These are phyloP conservation scores for Tribolium madens DNA, from an alignment of 1,140 invertebrate genomes.

Conservation along the genomic window DNA sequence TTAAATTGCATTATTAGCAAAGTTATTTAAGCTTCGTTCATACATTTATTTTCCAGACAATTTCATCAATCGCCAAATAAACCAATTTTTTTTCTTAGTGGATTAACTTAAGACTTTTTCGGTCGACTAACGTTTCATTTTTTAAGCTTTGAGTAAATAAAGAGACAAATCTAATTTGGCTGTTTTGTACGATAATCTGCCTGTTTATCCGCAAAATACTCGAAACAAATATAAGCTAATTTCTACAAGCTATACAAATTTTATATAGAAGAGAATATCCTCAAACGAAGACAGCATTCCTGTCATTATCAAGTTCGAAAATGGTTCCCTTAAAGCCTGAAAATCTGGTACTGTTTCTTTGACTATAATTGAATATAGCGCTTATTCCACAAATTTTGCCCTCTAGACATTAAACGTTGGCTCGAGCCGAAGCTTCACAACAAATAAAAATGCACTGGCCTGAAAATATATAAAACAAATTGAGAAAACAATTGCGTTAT, in stretches of 20 bases:
- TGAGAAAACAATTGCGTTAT: neutral
- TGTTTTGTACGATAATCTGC: neutral
- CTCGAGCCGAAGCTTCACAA: neutral
- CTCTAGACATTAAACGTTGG: constrained; percentile 2
- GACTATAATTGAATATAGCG: constrained; percentile 27
- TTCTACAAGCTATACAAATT: constrained; percentile 1
- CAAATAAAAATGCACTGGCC: constrained; percentile 1
- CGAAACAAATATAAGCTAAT: constrained; percentile 1
- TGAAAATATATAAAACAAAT: constrained; percentile 4
- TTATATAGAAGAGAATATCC: neutral
- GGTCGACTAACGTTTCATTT: neutral
- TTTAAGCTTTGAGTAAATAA: neutral
- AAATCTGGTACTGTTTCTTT: constrained; percentile 29
- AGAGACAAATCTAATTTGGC: neutral
- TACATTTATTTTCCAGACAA: constrained; percentile 16
- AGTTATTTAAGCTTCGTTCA: constrained; percentile 19
- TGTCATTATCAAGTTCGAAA: constrained; percentile 24
- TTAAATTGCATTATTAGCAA: neutral
- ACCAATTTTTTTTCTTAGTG: no score
- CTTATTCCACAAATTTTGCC: constrained; percentile 18
- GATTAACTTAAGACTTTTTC: no score
- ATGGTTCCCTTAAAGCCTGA: constrained; percentile 26
- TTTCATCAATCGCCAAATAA: neutral
- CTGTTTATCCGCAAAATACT: neutral
- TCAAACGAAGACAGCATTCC: constrained; percentile 4